Conservation (phyloP, 92 coral and sea anemone species). For the Epizoanthus ramosus region DNA sequence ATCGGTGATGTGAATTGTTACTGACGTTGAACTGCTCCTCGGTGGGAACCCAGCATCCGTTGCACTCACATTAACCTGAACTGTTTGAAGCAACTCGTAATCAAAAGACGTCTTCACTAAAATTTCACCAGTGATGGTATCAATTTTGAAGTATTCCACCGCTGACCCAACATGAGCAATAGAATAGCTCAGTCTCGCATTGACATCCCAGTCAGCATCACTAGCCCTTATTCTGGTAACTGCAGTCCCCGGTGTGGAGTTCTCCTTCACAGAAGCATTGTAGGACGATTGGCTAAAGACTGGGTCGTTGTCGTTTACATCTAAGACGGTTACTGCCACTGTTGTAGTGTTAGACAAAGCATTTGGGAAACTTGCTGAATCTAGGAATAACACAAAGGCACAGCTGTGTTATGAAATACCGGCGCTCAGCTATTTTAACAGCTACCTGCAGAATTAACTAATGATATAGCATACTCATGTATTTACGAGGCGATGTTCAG, state of each 20-base stretch:
- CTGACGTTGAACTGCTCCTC: slow-evolving; percentile 45
- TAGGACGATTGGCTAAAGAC: slow-evolving; percentile 39
- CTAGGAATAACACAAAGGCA: not conserved
- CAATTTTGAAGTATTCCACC: slow-evolving; percentile 54
- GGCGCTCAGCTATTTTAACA: too few species aligned
- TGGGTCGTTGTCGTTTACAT: slow-evolving; percentile 63
- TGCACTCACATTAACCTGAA: slow-evolving; percentile 50
- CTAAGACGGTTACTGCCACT: slow-evolving; percentile 55
- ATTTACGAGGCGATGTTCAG: too few species aligned
- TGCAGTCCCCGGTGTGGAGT: slow-evolving; percentile 61
- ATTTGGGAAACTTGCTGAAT: slow-evolving; percentile 59
- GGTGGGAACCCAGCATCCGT: slow-evolving; percentile 59
- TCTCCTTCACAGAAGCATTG: slow-evolving; percentile 62
- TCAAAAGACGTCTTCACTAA: slow-evolving; percentile 51
- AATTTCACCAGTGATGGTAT: slow-evolving; percentile 60
- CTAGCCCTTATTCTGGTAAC: slow-evolving; percentile 69
- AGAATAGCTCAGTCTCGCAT: slow-evolving; percentile 60
- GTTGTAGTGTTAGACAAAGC: slow-evolving; percentile 57
- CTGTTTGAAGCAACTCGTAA: slow-evolving; percentile 41
- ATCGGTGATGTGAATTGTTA: slow-evolving; percentile 51
- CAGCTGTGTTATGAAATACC: too few species aligned
- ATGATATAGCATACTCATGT: too few species aligned
- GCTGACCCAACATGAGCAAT: slow-evolving; percentile 35
- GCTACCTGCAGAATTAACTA: too few species aligned
- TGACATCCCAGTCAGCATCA: slow-evolving; percentile 62